Percentiles rank a stretch among this genome's conserved stretches.
These are phyloP conservation scores for Tauraco erythrolophus DNA, from an alignment of 2,113 vertebrate genomes.

Conservation along the genomic window DNA sequence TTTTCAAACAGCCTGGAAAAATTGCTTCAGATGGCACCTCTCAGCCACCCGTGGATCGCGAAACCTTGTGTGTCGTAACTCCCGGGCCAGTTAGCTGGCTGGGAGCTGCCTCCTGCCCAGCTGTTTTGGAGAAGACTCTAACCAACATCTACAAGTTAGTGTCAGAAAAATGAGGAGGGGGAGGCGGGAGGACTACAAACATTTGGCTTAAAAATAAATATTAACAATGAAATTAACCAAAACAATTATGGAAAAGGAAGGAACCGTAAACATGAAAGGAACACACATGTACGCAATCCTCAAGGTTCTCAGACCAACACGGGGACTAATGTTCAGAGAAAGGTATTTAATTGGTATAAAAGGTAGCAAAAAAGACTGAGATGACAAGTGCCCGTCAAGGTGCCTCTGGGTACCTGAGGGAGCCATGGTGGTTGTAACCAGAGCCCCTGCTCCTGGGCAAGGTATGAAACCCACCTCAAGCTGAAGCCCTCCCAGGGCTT, in stretches of 20 bases:
- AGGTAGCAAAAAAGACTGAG: conserved; percentile 77
- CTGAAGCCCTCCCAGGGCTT: neutral
- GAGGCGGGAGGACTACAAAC: conserved; percentile 63
- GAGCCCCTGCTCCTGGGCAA: neutral
- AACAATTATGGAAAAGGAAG: conserved; percentile 74
- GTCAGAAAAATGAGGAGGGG: conserved; percentile 64
- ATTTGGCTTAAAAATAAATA: conserved; percentile 89
- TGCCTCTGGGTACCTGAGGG: neutral
- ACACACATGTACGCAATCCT: conserved; percentile 57
- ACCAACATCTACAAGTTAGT: conserved; percentile 77
- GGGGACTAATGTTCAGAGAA: conserved; percentile 78
- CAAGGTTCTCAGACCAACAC: conserved; percentile 71
- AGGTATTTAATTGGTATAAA: conserved; percentile 83
- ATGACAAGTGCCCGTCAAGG: neutral
- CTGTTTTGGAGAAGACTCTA: conserved; percentile 70
- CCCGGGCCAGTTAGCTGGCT: neutral
- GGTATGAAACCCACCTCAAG: neutral
- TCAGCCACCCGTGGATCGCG: neutral
- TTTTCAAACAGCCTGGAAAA: conserved; percentile 39
- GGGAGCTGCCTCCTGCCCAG: conserved; percentile 54
- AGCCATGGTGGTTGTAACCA: neutral
- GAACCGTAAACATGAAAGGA: conserved; percentile 78
- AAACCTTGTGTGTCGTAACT: conserved; percentile 22
- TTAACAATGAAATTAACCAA: conserved; percentile 77
- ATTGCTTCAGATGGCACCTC: neutral